phyloP scores from a whole-genome alignment of 2,113 vertebrate species.

The Uria aalge region DNA sequence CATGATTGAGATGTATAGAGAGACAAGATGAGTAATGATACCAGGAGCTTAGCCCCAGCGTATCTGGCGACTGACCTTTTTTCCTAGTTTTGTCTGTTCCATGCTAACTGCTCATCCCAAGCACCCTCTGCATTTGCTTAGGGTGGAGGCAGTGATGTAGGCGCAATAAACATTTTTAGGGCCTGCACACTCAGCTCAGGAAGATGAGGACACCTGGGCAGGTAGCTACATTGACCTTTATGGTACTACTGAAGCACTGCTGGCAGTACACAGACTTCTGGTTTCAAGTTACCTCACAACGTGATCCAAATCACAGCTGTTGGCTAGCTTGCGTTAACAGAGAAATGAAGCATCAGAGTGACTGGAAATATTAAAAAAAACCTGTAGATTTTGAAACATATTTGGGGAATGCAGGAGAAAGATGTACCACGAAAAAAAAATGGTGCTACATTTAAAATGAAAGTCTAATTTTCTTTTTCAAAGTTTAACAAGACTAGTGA shows the following conservation, averaged over 20 bases:
- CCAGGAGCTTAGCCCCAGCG: neutral
- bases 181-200: neutral
- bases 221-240: neutral
- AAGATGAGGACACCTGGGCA: neutral
- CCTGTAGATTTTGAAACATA: neutral
- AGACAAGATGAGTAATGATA: neutral
- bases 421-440: neutral
- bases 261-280: neutral
- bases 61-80: neutral
- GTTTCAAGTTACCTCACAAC: neutral
- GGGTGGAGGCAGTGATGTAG: neutral
- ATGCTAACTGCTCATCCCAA: neutral
- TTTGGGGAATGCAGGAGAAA: neutral
- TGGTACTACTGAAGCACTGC: neutral
- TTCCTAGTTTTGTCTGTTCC: neutral
- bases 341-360: neutral
- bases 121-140: neutral
- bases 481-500: neutral
- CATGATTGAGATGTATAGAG: neutral
- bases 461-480: neutral
- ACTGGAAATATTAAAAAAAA: neutral
- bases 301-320: neutral
- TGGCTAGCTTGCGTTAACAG: neutral
- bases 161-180: neutral
- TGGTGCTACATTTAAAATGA: neutral